Conservation (phyloP, 2,888 invertebrate species). For the Noctua janthina region DNA sequence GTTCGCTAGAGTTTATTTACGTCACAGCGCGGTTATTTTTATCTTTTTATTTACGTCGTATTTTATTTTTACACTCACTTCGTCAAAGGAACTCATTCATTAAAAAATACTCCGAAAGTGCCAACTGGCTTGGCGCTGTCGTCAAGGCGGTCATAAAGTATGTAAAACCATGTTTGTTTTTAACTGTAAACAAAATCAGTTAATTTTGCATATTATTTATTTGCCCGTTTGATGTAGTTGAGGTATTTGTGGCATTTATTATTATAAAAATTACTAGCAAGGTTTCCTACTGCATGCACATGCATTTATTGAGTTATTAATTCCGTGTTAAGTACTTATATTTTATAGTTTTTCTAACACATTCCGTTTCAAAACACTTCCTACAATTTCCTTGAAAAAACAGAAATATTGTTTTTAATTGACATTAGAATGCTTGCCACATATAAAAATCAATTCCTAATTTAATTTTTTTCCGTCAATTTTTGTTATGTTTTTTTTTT, state of each 20-base stretch:
- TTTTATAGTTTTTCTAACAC: conserved; percentile 36
- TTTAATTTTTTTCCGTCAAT: conserved; percentile 45
- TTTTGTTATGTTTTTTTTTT: conserved; percentile 13
- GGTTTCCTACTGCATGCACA: background rate
- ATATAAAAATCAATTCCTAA: conserved; percentile 29
- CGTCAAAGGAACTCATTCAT: conserved; percentile 57
- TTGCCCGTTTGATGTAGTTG: conserved; percentile 17
- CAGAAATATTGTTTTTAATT: conserved; percentile 31
- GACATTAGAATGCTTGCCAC: conserved; percentile 30
- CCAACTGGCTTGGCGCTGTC: conserved; percentile 27
- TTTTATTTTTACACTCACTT: conserved; percentile 52
- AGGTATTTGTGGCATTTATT: background rate
- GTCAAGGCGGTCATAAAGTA: conserved; percentile 25
- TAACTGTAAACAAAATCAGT: conserved; percentile 13
- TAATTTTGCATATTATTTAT: conserved; percentile 11
- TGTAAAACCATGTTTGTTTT: conserved; percentile 32
- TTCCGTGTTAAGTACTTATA: background rate
- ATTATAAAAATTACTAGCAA: conserved; percentile 3
- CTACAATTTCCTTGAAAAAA: conserved; percentile 18
- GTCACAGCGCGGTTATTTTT: conserved; percentile 54
- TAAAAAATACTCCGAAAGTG: conserved; percentile 29
- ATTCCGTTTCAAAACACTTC: conserved; percentile 12
- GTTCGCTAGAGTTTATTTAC: conserved; percentile 50
- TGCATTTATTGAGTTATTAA: conserved; percentile 12
- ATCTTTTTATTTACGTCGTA: conserved; percentile 56